Evolutionary conservation across 1,140 invertebrate species (phyloP), one percentile per base, ranked within the genome.

Genomic region (Brachionus koreanus): DNA sequence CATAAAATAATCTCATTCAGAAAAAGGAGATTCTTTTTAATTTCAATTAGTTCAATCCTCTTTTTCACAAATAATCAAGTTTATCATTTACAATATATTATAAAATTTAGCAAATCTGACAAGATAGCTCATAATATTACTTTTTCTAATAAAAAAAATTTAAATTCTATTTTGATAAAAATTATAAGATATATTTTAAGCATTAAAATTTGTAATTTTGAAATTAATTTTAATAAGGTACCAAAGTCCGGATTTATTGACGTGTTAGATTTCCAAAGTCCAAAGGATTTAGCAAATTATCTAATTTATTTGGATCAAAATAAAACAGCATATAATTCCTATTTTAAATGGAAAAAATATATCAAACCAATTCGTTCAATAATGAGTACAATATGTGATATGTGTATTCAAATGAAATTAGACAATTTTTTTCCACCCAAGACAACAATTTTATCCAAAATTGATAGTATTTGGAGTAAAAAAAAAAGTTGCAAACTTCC

Each of bases 321-420:
- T 12, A 25, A 74, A n/a, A 74, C 23, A 39, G 69, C 35, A 0
- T 74, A 74, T 25, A 74, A 74, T 46, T 74, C 69, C 13, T 74
- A 74, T 74, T 74, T 74, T 35, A 74, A 46, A 46, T 74, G 69
- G 69, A 74, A 74, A 46, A 74, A 74, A 74, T 37, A 74, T 46
- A 74, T 5, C 7, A 25, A 74, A 9, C 35, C 35, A 42, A 74
- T 39, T 25, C 67, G 35, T 6, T 33, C 33, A 37, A 42, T n/a
- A 42, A 33, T 33, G 23, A 42, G 13, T 9, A 25, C 69, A 74
- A 42, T 74, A 33, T 74, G 69, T 46, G 69, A 74, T 25, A 74
- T 74, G 69, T 74, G 69, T 46, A 9, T 74, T 10, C 19, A 46
- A 33, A 33, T 74, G 33, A 25, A 74, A 33, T 46, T 74, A 37